Percentiles rank a stretch among this genome's conserved stretches.
Conservation (phyloP, 2,797 vertebrate genomes). For the Oreortyx pictus region DNA sequence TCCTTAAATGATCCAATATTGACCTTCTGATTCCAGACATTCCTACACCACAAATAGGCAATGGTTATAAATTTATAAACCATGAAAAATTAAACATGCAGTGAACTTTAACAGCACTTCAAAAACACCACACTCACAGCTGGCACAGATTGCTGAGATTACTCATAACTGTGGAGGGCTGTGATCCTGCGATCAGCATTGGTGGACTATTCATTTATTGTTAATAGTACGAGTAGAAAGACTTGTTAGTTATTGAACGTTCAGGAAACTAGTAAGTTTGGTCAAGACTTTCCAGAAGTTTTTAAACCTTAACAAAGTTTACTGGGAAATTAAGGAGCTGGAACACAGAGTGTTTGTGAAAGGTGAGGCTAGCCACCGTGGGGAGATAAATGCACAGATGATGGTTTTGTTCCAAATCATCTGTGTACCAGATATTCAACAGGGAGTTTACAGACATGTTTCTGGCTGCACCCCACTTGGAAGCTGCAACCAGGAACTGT, state of each 20-base stretch:
- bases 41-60: slow-evolving; percentile 7
- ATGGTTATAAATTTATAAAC: slow-evolving; percentile 66
- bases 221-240: neutral
- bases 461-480: neutral
- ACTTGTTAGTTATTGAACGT: neutral
- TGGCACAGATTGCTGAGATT: slow-evolving; percentile 4
- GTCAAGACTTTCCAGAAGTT: neutral
- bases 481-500: neutral
- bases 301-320: neutral
- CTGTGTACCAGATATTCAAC: neutral
- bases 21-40: slow-evolving; percentile 41
- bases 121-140: neutral
- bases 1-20: slow-evolving; percentile 30
- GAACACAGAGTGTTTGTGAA: neutral
- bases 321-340: neutral
- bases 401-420: neutral
- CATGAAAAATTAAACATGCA: slow-evolving; percentile 67
- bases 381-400: neutral
- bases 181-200: neutral
- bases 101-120: slow-evolving; percentile 20
- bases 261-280: neutral
- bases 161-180: neutral
- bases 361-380: neutral
- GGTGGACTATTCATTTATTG: neutral
- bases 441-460: neutral